Evolutionary conservation across 2,797 vertebrate species (phyloP).

Genomic region (Gobionotothen gibberifrons): DNA sequence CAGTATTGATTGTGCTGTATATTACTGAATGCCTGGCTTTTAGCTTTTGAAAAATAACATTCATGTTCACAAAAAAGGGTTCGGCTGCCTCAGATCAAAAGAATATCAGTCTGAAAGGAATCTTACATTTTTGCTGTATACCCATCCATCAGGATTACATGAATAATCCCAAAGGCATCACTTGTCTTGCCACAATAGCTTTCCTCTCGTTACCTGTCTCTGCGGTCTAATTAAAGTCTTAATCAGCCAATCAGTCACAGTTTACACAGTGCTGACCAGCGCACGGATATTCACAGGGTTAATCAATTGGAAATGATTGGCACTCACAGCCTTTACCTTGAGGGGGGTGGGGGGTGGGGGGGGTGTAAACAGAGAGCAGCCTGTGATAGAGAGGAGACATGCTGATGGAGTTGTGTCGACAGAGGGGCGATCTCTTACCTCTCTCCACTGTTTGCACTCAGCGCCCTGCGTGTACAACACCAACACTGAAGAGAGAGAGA

Average conservation of each 20-base stretch:
- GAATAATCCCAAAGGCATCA: constrained; percentile 22
- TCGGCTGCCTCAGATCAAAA: background rate
- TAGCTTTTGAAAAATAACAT: background rate
- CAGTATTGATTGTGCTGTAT: constrained; percentile 5
- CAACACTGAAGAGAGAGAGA: constrained; percentile 84
- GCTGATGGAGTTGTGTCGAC: constrained; percentile 64
- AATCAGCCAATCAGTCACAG: constrained; percentile 73
- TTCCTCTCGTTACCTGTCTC: constrained; percentile 28
- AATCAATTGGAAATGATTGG: constrained; percentile 76
- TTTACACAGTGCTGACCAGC: constrained; percentile 45
- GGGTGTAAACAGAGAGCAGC: constrained; percentile 39
- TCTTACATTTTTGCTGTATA: constrained; percentile 1
- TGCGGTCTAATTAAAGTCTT: constrained; percentile 61
- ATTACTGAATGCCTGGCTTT: constrained; percentile 6
- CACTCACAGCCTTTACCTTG: constrained; percentile 66
- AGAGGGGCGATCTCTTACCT: constrained; percentile 86
- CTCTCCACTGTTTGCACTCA: constrained; percentile 94
- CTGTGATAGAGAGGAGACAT: constrained; percentile 33
- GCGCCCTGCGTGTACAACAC: constrained; percentile 94
- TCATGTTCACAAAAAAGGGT: constrained; percentile 1
- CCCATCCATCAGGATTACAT: constrained; percentile 12
- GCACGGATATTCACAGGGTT: constrained; percentile 63
- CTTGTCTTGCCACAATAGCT: constrained; percentile 22
- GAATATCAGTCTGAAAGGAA: background rate
- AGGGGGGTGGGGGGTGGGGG: constrained; percentile 8